Evolutionary conservation across 2,113 vertebrate species (phyloP).

Genomic region (Scytalopus superciliaris): DNA sequence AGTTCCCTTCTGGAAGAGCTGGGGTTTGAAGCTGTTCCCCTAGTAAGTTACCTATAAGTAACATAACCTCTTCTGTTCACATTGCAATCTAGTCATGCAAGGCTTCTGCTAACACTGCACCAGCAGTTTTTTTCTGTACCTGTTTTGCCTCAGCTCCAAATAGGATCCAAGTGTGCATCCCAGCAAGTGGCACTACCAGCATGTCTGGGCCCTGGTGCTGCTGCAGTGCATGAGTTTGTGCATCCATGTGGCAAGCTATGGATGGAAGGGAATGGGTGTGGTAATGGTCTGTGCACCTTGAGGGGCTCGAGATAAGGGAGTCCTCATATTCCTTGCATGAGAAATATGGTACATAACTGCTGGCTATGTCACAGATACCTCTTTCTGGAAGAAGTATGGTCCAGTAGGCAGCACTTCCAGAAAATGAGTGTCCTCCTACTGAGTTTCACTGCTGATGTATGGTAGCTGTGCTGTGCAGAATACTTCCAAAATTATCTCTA

Average conservation of each 20-base stretch:
- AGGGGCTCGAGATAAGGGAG: background rate
- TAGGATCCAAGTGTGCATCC: background rate
- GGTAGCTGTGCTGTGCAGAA: background rate
- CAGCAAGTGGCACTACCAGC: background rate
- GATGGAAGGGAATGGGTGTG: background rate
- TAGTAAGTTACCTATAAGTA: background rate
- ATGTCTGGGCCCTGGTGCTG: background rate
- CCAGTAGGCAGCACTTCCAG: background rate
- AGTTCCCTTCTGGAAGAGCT: background rate
- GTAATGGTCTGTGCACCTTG: background rate
- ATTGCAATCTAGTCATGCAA: background rate
- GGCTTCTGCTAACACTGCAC: background rate
- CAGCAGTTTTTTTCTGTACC: background rate
- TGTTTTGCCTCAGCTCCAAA: background rate
- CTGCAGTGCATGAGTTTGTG: background rate
- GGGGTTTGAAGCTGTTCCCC: background rate
- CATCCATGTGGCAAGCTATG: fast-evolving
- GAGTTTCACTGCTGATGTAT: background rate
- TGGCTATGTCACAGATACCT: background rate
- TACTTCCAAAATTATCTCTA: background rate
- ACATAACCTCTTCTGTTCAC: background rate
- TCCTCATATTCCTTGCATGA: background rate
- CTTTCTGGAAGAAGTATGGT: background rate
- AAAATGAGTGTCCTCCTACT: background rate
- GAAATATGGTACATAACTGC: background rate